Evolutionary conservation across 2,797 vertebrate genomes (phyloP), one percentile per base, ranked within the genome.

Genomic region (Spondyliosoma cantharus): DNA sequence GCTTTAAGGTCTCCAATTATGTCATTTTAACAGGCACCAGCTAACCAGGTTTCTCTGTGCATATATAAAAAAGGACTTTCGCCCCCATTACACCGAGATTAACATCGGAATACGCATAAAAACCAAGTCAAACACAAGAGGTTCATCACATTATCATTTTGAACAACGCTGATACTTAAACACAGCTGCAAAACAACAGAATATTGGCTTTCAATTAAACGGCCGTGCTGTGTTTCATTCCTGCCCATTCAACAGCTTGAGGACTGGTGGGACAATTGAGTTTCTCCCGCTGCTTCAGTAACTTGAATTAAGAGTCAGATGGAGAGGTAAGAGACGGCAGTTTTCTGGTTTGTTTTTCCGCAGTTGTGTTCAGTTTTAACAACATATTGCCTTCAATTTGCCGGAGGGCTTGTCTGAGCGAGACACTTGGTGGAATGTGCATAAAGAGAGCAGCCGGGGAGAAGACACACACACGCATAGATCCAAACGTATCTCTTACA

Each of bases 381-480:
- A 67, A 54, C 59, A 58, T 24, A 57, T 70, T 77, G 71, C 27
- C 56, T 74, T 37, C 42, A 13, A 63, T 84, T 74, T 76, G 66
- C 81, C 68, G 58, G 27, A 37, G 75, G 83, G 49, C 64, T 60
- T 37, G 50, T 75, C 59, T 70, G 50, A 56, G 64, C 20, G 57
- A 72, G 24, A 75, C 7, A 60, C 46, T 66, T 14, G 45, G 43
- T 27, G 20, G 25, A 70, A 66, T 27, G n/a, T 20, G 22, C 27
- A 42, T 25, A 66, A 2, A 3, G 27, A 54, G 24, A 76, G 42
- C 53, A 71, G 45, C 25, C 11, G 32, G 53, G 11, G 49, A 53
- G 25, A 19, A 22, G 13, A 54, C n/a, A 32, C 50, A 48, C 24
- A 46, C n/a, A 49, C n/a, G n/a, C n/a, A 42, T 7, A 52, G 9